Conservation (phyloP, 2,113 vertebrate genomes). For the Quiscalus mexicanus region DNA sequence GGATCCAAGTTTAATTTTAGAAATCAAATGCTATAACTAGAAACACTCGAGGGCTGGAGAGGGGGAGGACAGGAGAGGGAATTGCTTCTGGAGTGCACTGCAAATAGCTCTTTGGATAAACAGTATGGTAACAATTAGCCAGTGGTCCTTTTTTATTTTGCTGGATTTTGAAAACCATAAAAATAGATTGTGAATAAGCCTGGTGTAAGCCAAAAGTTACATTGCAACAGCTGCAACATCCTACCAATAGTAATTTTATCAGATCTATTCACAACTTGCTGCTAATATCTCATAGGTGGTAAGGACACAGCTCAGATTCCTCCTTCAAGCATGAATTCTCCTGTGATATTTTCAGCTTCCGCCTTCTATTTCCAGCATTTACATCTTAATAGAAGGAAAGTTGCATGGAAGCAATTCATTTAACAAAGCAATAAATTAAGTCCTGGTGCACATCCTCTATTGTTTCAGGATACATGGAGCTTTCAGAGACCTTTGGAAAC, state of each 20-base stretch:
- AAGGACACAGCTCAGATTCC: not conserved
- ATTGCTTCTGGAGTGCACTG: not conserved
- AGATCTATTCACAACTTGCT: slow-evolving; percentile 47
- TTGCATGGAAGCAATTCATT: slow-evolving; percentile 31
- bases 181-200: slow-evolving; percentile 65
- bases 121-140: slow-evolving; percentile 60
- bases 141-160: slow-evolving; percentile 52
- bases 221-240: slow-evolving; percentile 46
- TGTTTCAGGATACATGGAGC: not conserved
- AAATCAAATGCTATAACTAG: slow-evolving; percentile 20
- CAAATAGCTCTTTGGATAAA: slow-evolving; percentile 46
- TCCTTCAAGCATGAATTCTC: not conserved
- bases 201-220: slow-evolving; percentile 48
- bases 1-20: slow-evolving; percentile 18
- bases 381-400: not conserved
- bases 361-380: not conserved
- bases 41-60: not conserved
- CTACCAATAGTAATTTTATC: slow-evolving; percentile 43
- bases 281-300: slow-evolving; percentile 31
- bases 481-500: not conserved
- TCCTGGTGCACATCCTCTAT: not conserved
- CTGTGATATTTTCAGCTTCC: not conserved
- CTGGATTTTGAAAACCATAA: slow-evolving; percentile 55
- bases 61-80: not conserved
- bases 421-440: slow-evolving; percentile 13